Base-by-base conservation (phyloP, 2,888 invertebrate genomes). In the Tenthredo notha region DNA sequence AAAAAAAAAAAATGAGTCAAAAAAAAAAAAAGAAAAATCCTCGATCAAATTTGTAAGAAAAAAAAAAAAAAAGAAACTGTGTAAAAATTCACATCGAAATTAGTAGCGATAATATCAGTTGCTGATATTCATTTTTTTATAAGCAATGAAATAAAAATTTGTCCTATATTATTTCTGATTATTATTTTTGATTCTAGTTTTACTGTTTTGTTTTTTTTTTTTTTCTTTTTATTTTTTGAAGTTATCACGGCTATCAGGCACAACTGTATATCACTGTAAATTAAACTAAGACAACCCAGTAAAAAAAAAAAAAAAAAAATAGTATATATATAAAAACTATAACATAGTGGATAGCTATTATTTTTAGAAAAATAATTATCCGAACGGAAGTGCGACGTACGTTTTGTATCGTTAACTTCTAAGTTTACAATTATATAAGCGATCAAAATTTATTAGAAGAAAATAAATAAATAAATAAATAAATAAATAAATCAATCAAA, bases 341-440 rank as follows among this genome's bases (percentile, higher is more conserved):
- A 43, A 37, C 37, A 37, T 77, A 77, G 77, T 29, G 54, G 18
- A 54, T 54, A 77, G 29, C n/a, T 77, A 21, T 61, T 80, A 58
- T 61, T 43, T 80, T 33, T 54, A 5, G 40, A 61, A 61, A 37
- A 80, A 61, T 58, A 61, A 74, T 43, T 25, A 77, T 77, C 37
- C 77, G 77, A 77, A 61, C 40, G 80, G n/a, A 80, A 80, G 77
- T 47, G 54, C 33, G 77, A 80, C 61, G 80, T 80, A 65, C 80
- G 80, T 58, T 80, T 65, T 77, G 77, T 77, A 77, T 50, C 77
- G 77, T 54, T 77, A 77, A 33, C 29, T 77, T 50, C 25, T 77
- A 50, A 54, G 54, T 77, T 18, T 54, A 77, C 47, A 50, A 54
- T 54, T 50, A 50, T 50, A 50, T 77, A 50, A 54, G 54, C 33